Evolutionary conservation across 1,140 invertebrate genomes (phyloP), one percentile per base, ranked within the genome.

Genomic region (Papilio xuthus): DNA sequence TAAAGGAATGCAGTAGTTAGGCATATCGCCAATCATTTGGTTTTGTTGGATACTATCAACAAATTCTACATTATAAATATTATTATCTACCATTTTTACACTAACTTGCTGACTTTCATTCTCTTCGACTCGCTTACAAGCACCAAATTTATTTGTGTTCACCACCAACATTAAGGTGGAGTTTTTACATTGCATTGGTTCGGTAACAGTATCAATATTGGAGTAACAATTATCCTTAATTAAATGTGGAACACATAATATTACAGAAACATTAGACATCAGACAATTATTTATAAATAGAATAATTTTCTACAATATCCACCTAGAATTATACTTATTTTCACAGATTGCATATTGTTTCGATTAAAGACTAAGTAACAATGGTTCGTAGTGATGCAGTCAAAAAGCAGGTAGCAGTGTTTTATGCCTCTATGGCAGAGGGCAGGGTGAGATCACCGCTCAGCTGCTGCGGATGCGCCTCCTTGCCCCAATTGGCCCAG

Each of bases 341-440:
- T 94, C 95, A 95, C 95, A 95, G 95, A 95, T 95, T 95, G 95
- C 95, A 95, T 95, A 95, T 95, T 95, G 94, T 94, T 94, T 94
- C 93, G 92, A 94, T 94, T 94, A 94, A 90, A 93, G 89, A 93
- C 93, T 93, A 94, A 93, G 92, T 94, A 94, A 94, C 92, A 93
- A 93, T 94, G 93, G 93, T 94, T 94, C 90, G 93, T 93, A 92
- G 91, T 93, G 91, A 93, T 94, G 92, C 92, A 94, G 92, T 94
- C 92, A 94, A 92, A 87, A 92, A 94, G 92, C 92, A 94, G 93
- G 93, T 94, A 95, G 94, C 93, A 94, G 94, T 94, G 94, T 94
- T 93, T 93, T 93, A 91, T 94, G 93, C 93, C 91, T 89, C 90
- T 92, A 85, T 89, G 86, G 82, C 85, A 90, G 92, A 92, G 90